These are phyloP conservation scores for Cyprinodon tularosa DNA, from an alignment of 2,113 vertebrate genomes.

Conservation along the genomic window DNA sequence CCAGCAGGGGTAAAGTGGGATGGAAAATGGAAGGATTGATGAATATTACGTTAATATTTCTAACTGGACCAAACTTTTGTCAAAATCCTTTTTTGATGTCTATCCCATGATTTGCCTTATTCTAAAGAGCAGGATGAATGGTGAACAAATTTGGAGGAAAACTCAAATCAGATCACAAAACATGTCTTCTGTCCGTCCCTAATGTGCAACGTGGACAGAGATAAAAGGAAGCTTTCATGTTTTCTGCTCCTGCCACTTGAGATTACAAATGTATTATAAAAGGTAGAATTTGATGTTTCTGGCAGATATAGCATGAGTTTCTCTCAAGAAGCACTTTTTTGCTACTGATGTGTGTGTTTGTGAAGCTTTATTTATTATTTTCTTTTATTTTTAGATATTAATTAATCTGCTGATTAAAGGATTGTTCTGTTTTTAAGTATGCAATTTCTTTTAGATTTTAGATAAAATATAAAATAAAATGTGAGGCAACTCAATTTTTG, in stretches of 20 bases:
- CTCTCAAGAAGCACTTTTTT: conserved; percentile 13
- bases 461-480: neutral
- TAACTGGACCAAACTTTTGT: conserved; percentile 5
- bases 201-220: conserved; percentile 24
- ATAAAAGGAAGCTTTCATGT: conserved; percentile 48
- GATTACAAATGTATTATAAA: conserved; percentile 26
- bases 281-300: conserved; percentile 23
- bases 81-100: conserved; percentile 6
- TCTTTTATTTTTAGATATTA: conserved; percentile 12
- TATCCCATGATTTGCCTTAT: neutral
- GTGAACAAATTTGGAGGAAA: conserved; percentile 31
- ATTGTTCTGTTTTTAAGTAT: neutral
- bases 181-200: conserved; percentile 31
- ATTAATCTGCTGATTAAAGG: neutral
- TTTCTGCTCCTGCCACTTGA: conserved; percentile 33
- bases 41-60: neutral
- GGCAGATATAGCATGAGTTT: conserved; percentile 19
- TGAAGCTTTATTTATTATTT: conserved; percentile 17
- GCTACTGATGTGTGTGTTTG: conserved; percentile 8
- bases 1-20: no score
- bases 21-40: neutral
- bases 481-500: neutral
- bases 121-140: conserved; percentile 18
- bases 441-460: neutral
- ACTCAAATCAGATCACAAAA: conserved; percentile 36